Percentiles rank a stretch among this genome's conserved stretches.
Conservation (phyloP, 2,797 vertebrate genomes). For the Coendou prehensilis region DNA sequence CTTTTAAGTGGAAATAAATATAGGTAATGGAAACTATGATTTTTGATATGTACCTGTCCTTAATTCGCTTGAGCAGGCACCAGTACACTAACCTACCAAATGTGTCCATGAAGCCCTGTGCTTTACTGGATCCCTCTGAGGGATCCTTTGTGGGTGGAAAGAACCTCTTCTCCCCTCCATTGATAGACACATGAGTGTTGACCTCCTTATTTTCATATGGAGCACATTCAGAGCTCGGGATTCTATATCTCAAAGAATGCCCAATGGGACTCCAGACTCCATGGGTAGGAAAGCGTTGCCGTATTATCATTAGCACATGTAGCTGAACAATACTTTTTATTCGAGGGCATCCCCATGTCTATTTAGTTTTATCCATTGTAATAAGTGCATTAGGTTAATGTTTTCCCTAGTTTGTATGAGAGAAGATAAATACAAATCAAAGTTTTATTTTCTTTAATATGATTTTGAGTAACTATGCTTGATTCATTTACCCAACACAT, state of each 20-base stretch:
- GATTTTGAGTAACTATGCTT: conserved; percentile 21
- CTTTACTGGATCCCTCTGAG: background rate
- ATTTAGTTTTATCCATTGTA: conserved; percentile 47
- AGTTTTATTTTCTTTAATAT: conserved; percentile 42
- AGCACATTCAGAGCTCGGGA: background rate
- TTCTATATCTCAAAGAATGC: conserved; percentile 5
- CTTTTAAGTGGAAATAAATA: conserved; percentile 52
- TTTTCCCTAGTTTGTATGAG: conserved; percentile 52
- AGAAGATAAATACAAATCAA: conserved; percentile 67
- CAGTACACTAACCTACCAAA: background rate
- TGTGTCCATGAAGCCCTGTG: background rate
- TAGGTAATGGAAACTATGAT: conserved; percentile 18
- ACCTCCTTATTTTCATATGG: background rate
- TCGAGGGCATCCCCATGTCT: background rate
- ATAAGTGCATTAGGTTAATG: conserved; percentile 17
- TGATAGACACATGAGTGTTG: background rate
- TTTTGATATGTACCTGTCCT: conserved; percentile 3
- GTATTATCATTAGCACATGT: conserved; percentile 7
- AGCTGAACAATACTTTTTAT: conserved; percentile 22
- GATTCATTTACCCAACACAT: conserved; percentile 21
- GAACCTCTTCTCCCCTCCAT: background rate
- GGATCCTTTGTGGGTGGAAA: background rate
- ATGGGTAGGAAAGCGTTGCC: conserved; percentile 4
- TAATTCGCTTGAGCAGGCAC: background rate
- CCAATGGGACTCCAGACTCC: background rate